phyloP scores from a whole-genome alignment of 2,797 vertebrate species.

The Microctenopoma lineatum region DNA sequence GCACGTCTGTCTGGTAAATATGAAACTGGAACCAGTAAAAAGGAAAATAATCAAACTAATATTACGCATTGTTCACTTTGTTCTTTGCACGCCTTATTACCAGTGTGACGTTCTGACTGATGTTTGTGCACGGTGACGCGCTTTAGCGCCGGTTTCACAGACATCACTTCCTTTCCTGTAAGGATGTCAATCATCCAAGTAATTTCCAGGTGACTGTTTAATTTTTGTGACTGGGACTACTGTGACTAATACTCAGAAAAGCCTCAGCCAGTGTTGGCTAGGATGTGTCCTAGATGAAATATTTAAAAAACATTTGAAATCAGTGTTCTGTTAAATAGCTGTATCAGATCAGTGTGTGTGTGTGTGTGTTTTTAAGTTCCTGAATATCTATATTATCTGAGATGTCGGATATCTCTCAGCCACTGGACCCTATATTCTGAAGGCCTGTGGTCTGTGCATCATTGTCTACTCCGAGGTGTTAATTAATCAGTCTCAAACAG shows the following conservation, averaged over 20 bases:
- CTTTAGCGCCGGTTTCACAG: too few species aligned
- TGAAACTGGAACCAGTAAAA: neutral
- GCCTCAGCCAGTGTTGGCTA: too few species aligned
- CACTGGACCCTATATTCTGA: neutral
- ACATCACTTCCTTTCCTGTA: neutral
- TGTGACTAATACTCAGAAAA: too few species aligned
- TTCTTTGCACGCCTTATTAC: neutral
- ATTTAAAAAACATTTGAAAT: too few species aligned
- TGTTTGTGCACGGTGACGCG: neutral
- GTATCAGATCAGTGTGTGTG: too few species aligned
- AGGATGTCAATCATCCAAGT: neutral
- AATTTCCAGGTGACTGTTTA: neutral
- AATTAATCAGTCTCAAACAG: conserved; percentile 44
- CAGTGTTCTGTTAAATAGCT: too few species aligned
- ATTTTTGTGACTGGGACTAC: too few species aligned
- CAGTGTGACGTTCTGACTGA: neutral
- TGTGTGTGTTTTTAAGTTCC: too few species aligned
- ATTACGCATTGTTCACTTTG: neutral
- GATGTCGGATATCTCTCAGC: conserved; percentile 6
- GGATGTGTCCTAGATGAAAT: too few species aligned
- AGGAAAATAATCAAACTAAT: too few species aligned
- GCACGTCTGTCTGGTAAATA: neutral
- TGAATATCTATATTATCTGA: too few species aligned
- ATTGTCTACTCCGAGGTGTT: conserved; percentile 22
- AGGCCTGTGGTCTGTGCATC: conserved; percentile 40